Evolutionary conservation across 2,888 invertebrate genomes (phyloP).

Genomic region (Ornithoptera alexandrae): DNA sequence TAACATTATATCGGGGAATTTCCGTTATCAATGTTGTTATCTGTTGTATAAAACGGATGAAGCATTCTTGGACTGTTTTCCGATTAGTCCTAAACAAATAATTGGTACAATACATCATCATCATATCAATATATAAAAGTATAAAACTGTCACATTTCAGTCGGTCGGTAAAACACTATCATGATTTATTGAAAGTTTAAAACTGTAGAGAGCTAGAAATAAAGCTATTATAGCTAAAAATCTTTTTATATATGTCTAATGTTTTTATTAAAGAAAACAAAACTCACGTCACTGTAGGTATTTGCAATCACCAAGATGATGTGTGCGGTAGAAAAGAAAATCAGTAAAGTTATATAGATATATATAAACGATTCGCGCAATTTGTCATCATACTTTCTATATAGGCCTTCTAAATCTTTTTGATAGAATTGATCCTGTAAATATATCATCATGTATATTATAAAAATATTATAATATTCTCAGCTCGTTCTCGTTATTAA

Average conservation of each 20-base stretch:
- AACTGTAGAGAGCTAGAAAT: background rate
- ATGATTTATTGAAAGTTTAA: background rate
- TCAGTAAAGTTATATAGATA: slow-evolving; percentile 85
- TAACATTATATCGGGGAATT: slow-evolving; percentile 21
- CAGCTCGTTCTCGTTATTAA: too few species aligned
- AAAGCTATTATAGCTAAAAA: background rate
- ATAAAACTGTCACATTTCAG: too few species aligned
- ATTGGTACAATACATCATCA: background rate
- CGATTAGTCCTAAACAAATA: slow-evolving; percentile 16
- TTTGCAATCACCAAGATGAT: slow-evolving; percentile 77
- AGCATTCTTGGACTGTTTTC: slow-evolving; percentile 1
- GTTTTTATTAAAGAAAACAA: background rate
- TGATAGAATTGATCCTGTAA: slow-evolving; percentile 88
- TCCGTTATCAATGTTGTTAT: slow-evolving; percentile 19
- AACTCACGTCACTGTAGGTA: slow-evolving; percentile 65
- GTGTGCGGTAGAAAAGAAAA: slow-evolving; percentile 83
- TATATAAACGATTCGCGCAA: slow-evolving; percentile 88
- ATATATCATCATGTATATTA: background rate
- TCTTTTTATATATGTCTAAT: background rate
- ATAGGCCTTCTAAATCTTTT: slow-evolving; percentile 86
- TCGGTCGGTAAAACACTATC: background rate
- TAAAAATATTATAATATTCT: background rate
- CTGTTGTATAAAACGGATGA: slow-evolving; percentile 10
- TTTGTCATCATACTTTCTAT: slow-evolving; percentile 87
- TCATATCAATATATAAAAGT: background rate